Conservation (phyloP, 2,113 vertebrate genomes). For the Genyomyrus donnyi region DNA sequence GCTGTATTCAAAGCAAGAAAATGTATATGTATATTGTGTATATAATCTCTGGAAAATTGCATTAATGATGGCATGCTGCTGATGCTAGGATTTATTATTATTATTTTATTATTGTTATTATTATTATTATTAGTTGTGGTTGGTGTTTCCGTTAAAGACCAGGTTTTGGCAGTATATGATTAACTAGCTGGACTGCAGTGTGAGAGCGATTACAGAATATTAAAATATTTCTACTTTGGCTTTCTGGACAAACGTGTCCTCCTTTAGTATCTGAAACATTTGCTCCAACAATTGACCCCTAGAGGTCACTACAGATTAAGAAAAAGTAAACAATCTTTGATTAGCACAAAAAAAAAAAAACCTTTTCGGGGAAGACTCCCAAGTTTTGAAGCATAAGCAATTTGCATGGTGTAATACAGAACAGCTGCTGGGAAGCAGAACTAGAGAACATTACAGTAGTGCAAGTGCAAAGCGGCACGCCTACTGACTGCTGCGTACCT, state of each 20-base stretch:
- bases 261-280: background rate
- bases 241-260: background rate
- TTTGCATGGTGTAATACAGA: background rate
- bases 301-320: constrained; percentile 28
- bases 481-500: background rate
- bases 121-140: background rate
- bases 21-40: background rate
- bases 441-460: background rate
- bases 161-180: background rate
- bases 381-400: background rate
- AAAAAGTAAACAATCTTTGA: constrained; percentile 19
- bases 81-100: background rate
- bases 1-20: background rate
- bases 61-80: background rate
- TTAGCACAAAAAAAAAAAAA: background rate
- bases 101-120: background rate
- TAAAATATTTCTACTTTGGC: background rate
- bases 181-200: background rate
- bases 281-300: constrained; percentile 24
- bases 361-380: background rate
- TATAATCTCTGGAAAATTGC: background rate
- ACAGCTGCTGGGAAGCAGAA: background rate
- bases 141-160: background rate
- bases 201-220: background rate
- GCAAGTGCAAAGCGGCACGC: constrained; percentile 28